phyloP scores from a whole-genome alignment of 2,888 invertebrate species.

The Deladenus siricidicola region DNA sequence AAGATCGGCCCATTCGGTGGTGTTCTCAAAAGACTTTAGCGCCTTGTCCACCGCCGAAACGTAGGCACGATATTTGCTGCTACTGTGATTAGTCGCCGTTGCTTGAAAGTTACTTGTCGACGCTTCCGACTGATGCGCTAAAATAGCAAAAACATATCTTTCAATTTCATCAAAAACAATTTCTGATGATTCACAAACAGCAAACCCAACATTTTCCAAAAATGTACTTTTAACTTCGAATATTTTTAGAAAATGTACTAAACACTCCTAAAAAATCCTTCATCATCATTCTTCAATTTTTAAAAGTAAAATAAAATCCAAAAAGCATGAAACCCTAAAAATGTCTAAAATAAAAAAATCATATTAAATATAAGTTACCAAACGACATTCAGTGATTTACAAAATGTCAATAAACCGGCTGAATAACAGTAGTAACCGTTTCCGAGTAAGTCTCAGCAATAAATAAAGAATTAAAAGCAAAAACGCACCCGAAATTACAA shows the following conservation, averaged over 20 bases:
- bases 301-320: too few relatives aligned
- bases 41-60: conserved; percentile 76
- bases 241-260: too few relatives aligned
- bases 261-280: too few relatives aligned
- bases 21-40: conserved; percentile 76
- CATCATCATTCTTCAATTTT: too few relatives aligned
- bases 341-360: background rate
- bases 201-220: too few relatives aligned
- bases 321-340: too few relatives aligned
- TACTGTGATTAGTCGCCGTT: conserved; percentile 11
- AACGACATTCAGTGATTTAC: background rate
- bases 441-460: background rate
- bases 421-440: background rate
- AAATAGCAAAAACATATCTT: background rate
- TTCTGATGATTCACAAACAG: too few relatives aligned
- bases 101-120: conserved; percentile 13
- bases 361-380: background rate
- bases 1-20: conserved; percentile 89
- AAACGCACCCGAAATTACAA: conserved; percentile 3
- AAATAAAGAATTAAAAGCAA: conserved; percentile 3
- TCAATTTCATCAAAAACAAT: background rate
- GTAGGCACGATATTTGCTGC: conserved; percentile 55
- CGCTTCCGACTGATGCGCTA: conserved; percentile 17
- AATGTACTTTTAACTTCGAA: too few relatives aligned
- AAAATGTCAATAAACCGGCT: background rate